Base-by-base conservation (phyloP, 1,140 invertebrate genomes). In the Acromyrmex heyeri region DNA sequence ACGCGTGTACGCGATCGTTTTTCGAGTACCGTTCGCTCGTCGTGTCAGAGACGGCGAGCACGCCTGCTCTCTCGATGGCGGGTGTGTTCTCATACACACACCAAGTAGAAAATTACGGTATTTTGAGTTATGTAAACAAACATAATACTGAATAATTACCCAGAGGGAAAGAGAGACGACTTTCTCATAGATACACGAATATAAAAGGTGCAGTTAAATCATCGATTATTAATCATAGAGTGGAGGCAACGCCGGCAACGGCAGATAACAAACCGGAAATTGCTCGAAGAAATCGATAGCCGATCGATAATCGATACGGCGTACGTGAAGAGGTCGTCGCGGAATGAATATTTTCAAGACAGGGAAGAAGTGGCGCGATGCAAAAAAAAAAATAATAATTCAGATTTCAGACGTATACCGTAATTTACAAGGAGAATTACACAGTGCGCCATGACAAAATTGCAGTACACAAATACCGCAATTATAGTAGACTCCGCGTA, bases 1-100 rank as follows among this genome's bases (percentile, higher is more conserved):
- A n/a, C 55, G 77, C 38, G 76, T 77, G 85, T 86, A 79, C 79
- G 62, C 78, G 53, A 59, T 57, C 70, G 55, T 64, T 79, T 75
- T 87, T 73, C 50, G 70, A 73, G 81, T 88, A 79, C 82, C 61
- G 38, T 50, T 30, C 48, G 21, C 18, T 75, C 69, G 79, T 73
- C 57, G 79, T 16, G 16, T 83, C 79, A 16, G 59, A 14, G 24
- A 48, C 65, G 50, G 14, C 16, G 16, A 27, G n/a, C 16, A 61
- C 30, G 38, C 24, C 18, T 16, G 18, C 10, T 70, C 38, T 59
- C 53, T 21, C 38, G 18, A 61, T 16, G 12, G 3, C 18, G 55
- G n/a, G n/a, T 21, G n/a, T 21, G 44, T 34, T 73, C 55, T 62
- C 55, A 2, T 21, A 16, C 50, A 16, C 34, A 2, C 16, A 10